phyloP scores from a whole-genome alignment of 2,888 invertebrate species.

The Caenorhabditis imperialis region DNA sequence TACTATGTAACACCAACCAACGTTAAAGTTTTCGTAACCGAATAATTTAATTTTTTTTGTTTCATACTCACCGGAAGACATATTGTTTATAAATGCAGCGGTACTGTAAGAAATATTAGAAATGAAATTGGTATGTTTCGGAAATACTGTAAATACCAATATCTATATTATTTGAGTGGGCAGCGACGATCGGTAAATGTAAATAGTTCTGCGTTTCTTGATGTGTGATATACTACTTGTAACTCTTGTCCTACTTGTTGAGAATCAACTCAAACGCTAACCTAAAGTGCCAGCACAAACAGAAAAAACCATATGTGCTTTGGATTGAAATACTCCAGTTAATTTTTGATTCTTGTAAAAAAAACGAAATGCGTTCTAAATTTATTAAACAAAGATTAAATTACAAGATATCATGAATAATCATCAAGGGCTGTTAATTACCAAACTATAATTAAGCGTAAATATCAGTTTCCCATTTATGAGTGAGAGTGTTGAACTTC shows the following conservation, averaged over 20 bases:
- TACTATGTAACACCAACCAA: too few relatives aligned
- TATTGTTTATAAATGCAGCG: too few relatives aligned
- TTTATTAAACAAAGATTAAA: background rate
- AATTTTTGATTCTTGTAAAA: background rate
- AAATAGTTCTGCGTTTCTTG: slow-evolving; percentile 20
- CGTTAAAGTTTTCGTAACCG: too few relatives aligned
- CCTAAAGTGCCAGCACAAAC: slow-evolving; percentile 32
- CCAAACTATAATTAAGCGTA: slow-evolving; percentile 8
- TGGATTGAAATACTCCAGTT: slow-evolving; percentile 2
- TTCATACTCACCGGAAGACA: too few relatives aligned
- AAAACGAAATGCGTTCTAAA: background rate
- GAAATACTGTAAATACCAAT: too few relatives aligned
- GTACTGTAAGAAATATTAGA: too few relatives aligned
- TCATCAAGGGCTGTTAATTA: background rate
- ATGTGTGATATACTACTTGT: slow-evolving; percentile 11
- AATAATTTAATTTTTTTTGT: too few relatives aligned
- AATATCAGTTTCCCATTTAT: slow-evolving; percentile 75
- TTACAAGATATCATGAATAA: slow-evolving; percentile 4
- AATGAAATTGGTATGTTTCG: too few relatives aligned
- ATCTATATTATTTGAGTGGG: too few relatives aligned
- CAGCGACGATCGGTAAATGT: too few relatives aligned
- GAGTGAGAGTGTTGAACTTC: slow-evolving; percentile 83
- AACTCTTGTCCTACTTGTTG: slow-evolving; percentile 22
- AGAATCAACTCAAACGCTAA: slow-evolving; percentile 20
- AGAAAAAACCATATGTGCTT: slow-evolving; percentile 7